phyloP scores from a whole-genome alignment of 2,888 invertebrate genomes.

The Syritta pipiens region DNA sequence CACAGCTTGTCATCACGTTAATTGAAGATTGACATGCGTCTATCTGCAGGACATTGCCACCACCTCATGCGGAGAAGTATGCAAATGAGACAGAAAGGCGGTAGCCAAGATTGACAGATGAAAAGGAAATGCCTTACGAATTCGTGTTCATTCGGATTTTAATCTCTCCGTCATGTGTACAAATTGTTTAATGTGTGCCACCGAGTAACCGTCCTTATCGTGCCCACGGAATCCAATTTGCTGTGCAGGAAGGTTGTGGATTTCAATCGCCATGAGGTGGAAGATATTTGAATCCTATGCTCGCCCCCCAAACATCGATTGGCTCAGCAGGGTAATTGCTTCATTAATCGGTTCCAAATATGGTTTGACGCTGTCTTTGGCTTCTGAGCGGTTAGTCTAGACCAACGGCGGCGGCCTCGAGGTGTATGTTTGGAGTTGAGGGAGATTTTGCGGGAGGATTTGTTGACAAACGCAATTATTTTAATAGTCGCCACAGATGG shows the following conservation, averaged over 20 bases:
- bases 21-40: conserved; percentile 55
- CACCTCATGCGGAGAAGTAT: conserved; percentile 51
- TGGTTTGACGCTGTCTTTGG: conserved; percentile 64
- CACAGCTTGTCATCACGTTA: conserved; percentile 27
- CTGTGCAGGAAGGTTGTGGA: too few relatives aligned
- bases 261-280: conserved; percentile 22
- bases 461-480: conserved; percentile 69
- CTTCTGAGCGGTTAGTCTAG: conserved; percentile 35
- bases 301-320: conserved; percentile 56
- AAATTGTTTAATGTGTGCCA: conserved; percentile 55
- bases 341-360: conserved; percentile 70
- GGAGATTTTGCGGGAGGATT: conserved; percentile 46
- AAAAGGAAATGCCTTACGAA: conserved; percentile 30
- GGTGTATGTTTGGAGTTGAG: background rate
- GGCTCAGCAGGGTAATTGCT: conserved; percentile 69
- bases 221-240: conserved; percentile 21
- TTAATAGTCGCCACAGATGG: conserved; percentile 68
- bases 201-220: conserved; percentile 43
- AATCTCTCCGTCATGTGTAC: conserved; percentile 52
- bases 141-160: conserved; percentile 34
- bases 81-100: conserved; percentile 46
- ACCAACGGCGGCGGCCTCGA: conserved; percentile 3
- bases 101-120: conserved; percentile 40
- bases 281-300: conserved; percentile 38
- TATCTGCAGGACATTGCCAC: conserved; percentile 29